Evolutionary conservation across 2,113 vertebrate species (phyloP), one percentile per base, ranked within the genome.

Genomic region (Pseudorhombus dupliciocellatus): DNA sequence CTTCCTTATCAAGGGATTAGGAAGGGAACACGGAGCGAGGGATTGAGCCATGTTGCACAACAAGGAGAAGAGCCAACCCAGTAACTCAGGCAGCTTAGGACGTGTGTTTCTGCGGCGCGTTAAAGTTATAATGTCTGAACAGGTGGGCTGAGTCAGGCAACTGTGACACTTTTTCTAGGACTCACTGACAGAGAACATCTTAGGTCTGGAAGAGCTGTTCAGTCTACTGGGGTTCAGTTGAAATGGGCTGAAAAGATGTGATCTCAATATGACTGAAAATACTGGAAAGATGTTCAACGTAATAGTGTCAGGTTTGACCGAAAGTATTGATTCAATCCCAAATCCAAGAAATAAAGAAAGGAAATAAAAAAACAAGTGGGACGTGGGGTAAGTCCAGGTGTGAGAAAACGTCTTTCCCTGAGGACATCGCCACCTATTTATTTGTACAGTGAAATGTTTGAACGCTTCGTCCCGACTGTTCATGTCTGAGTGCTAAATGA

Each of bases 1-100:
- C 85, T 90, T 91, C 87, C 91, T 84, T 81, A 84, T 89, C 85
- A 85, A 75, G 40, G 60, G 53, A 67, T 86, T 81, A 86, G 34
- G 57, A 59, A 60, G 61, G 74, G 81, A 85, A 88, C 46, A 72
- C 64, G 76, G 57, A 73, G 75, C 46, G 42, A 71, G 46, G 63
- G 62, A 84, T 79, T 81, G 87, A 83, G 79, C 52, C 46, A n/a
- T 78, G 82, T 88, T 89, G 76, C 79, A 83, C 82, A 86, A 87
- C 59, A 11, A 66, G 73, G 7, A 64, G 75, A 79, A 54, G 54
- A 40, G 3, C 25, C 5, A 68, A 87, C n/a, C 26, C 18, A 63
- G 25, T 62, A 74, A 70, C 64, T 51, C 14, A 26, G n/a, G 61
- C 25, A 54, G 73, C 34, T 66, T 72, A 59, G 51, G 26, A 18